A percentile compares a stretch with the other conserved stretches of the same genome.
Conservation (phyloP, 2,888 invertebrate genomes). For the Ephialtes manifestator region DNA sequence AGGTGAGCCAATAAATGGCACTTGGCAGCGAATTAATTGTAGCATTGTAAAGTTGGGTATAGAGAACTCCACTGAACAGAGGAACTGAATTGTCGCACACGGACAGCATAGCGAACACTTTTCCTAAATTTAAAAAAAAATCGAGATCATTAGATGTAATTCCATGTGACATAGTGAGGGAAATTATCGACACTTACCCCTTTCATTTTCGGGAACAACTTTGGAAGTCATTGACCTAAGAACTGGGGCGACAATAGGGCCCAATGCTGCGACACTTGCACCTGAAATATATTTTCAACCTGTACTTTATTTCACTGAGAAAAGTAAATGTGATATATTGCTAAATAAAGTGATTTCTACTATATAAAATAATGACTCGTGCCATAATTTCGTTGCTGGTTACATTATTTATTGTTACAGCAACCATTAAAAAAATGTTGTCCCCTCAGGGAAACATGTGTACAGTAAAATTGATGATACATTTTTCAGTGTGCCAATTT, state of each 20-base stretch:
- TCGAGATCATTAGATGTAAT: not conserved
- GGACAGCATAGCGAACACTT: conserved; percentile 92
- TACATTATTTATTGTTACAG: not conserved
- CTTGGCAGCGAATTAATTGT: conserved; percentile 88
- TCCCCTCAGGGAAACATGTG: not conserved
- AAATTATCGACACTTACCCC: conserved; percentile 87
- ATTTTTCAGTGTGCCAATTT: not conserved
- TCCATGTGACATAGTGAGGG: not conserved
- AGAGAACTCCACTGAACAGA: conserved; percentile 91
- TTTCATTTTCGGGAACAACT: conserved; percentile 90
- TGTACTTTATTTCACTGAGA: not conserved
- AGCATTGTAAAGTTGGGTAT: conserved; percentile 91
- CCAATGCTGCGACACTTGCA: conserved; percentile 91
- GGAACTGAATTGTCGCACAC: conserved; percentile 94
- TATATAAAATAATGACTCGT: no score
- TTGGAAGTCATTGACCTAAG: conserved; percentile 94
- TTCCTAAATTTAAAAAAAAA: conserved; percentile 87
- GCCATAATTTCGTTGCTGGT: not conserved
- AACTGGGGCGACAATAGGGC: conserved; percentile 92
- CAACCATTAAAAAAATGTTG: no score
- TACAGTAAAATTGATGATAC: no score
- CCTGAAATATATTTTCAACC: conserved; percentile 85
- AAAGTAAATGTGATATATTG: no score
- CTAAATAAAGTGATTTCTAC: no score
- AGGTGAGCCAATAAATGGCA: conserved; percentile 91